Evolutionary conservation across 2,888 invertebrate genomes (phyloP), one percentile per base, ranked within the genome.

Genomic region (Zeuzera pyrina): DNA sequence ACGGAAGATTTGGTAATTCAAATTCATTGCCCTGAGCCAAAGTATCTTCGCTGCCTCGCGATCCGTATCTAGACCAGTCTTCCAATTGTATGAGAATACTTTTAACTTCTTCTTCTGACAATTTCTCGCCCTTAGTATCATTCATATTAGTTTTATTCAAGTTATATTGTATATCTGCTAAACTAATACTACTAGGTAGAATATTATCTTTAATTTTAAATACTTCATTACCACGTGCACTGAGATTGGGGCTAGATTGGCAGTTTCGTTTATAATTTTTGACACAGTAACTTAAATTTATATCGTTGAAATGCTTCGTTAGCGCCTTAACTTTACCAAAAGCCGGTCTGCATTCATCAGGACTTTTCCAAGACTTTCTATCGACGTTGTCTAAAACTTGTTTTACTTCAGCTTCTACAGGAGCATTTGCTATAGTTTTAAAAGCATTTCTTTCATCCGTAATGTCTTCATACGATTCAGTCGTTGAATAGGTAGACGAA

Each of bases 251-350:
- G 44, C 76, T 83, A 8, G 81, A 83, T 43, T 76, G 73, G 42
- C 74, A 84, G 51, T 74, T 70, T 33, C 79, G 56, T 52, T 76
- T 78, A 40, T 78, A 78, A 39, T 43, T 73, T 50, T 67, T 72
- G 5, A 71, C 71, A 42, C 78, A 69, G 43, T 83, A 81, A 22
- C 43, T 70, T 14, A 84, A 57, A 47, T 83, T 78, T 14, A 84
- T 79, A 43, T 74, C 64, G 45, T 89, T 85, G 44, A 91, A 92
- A 60, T 89, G 90, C 54, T 88, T 88, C 0, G 91, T 85, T 36
- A 92, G 70, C 23, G 88, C 89, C 35, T 88, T 89, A 1, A 92
- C 91, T 60, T 89, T 87, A 1, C 91, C 91, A 35, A 86, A 86
- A 0, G 90, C 88, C 12, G 90, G 86, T 34, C 89, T 70, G 31